These are phyloP conservation scores for Willowsia nigromaculata DNA, from an alignment of 2,888 invertebrate genomes.

Conservation along the genomic window DNA sequence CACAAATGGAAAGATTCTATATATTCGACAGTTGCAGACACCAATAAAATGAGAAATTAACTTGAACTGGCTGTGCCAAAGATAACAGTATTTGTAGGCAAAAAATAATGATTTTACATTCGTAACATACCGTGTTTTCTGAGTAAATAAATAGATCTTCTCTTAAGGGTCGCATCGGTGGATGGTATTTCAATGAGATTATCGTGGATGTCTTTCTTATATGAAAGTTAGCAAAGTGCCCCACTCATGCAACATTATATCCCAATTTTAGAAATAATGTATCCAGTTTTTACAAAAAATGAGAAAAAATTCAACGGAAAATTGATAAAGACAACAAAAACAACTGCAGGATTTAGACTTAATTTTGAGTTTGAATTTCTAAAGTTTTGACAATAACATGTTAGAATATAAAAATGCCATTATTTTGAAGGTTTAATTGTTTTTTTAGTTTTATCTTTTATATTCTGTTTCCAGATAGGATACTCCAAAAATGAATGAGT, in stretches of 20 bases:
- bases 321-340: conserved; percentile 54
- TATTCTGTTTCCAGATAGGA: neutral
- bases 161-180: neutral
- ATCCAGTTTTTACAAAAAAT: conserved; percentile 46
- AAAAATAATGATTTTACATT: too few relatives aligned
- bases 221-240: neutral
- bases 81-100: neutral
- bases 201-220: neutral
- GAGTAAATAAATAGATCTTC: too few relatives aligned
- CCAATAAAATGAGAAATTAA: neutral
- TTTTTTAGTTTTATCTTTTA: neutral
- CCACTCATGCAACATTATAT: neutral
- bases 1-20: neutral
- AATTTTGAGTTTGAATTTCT: conserved; percentile 8
- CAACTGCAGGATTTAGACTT: neutral
- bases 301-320: conserved; percentile 35
- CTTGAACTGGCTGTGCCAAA: neutral
- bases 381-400: conserved; percentile 19
- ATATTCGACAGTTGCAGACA: too few relatives aligned
- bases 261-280: neutral
- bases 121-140: too few relatives aligned
- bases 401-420: too few relatives aligned
- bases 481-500: conserved; percentile 40
- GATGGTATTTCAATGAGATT: neutral
- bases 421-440: neutral